These are phyloP conservation scores for Podarcis muralis DNA, from an alignment of 2,113 vertebrate genomes.

Conservation along the genomic window DNA sequence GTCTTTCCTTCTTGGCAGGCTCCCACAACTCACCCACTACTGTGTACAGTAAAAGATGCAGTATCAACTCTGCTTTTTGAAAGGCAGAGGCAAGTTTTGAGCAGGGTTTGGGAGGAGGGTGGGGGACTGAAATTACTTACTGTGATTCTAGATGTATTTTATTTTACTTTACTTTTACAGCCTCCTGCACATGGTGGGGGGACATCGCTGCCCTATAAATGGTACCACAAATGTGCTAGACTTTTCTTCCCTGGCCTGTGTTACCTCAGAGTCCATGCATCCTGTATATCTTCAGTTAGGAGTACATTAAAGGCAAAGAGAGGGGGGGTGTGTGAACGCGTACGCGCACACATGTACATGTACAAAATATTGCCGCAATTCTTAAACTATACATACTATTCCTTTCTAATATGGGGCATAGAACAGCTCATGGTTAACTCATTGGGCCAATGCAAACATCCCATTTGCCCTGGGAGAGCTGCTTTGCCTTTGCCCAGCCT, in stretches of 20 bases:
- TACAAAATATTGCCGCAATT: too few relatives aligned
- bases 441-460: neutral
- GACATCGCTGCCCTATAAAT: too few relatives aligned
- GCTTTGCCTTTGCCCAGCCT: neutral
- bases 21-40: conserved; percentile 63
- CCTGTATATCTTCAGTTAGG: too few relatives aligned
- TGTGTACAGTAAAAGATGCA: conserved; percentile 27
- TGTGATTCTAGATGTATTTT: conserved; percentile 25
- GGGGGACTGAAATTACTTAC: neutral
- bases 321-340: too few relatives aligned
- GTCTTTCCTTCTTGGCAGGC: conserved; percentile 54
- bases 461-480: neutral
- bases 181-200: neutral
- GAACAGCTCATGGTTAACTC: conserved; percentile 51
- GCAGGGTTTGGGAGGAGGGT: neutral
- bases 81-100: conserved; percentile 37
- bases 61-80: conserved; percentile 34
- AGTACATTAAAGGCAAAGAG: too few relatives aligned
- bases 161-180: conserved; percentile 18
- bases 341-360: too few relatives aligned
- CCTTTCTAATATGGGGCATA: conserved; percentile 30
- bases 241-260: neutral
- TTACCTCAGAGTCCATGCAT: neutral
- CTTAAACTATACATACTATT: too few relatives aligned
- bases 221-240: too few relatives aligned